A percentile compares a stretch with the other conserved stretches of the same genome.
Conservation (phyloP, 2,797 vertebrate genomes). For the Pristis pectinata region DNA sequence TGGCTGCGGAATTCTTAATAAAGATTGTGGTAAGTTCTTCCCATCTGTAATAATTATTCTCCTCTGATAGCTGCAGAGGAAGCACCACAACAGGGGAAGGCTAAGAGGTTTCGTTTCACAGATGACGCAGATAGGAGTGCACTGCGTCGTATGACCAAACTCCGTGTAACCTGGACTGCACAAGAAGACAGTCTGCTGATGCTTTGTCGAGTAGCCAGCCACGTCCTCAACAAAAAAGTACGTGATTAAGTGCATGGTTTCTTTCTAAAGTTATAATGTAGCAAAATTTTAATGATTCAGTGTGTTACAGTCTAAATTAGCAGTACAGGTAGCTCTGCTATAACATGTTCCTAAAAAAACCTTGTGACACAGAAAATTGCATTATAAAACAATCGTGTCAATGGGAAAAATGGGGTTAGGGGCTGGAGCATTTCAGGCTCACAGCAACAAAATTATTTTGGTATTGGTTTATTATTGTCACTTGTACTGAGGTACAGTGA, state of each 20-base stretch:
- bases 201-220: conserved; percentile 83
- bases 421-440: no score
- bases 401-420: no score
- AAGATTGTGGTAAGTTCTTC: background rate
- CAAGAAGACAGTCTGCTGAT: conserved; percentile 87
- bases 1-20: background rate
- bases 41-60: conserved; percentile 41
- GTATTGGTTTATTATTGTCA: no score
- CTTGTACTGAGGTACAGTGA: no score
- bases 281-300: background rate
- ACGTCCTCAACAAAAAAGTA: conserved; percentile 86
- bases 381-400: no score
- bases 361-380: no score
- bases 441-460: no score
- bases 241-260: background rate
- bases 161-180: conserved; percentile 79
- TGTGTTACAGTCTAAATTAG: background rate
- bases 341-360: no score
- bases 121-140: conserved; percentile 82
- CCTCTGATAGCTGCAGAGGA: conserved; percentile 39
- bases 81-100: conserved; percentile 45
- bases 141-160: conserved; percentile 81
- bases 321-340: no score
- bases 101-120: conserved; percentile 59
- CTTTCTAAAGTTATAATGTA: background rate